phyloP scores from a whole-genome alignment of 37 sponge, comb jelly and placozoan genomes.

The Diacarnus erythraeanus region DNA sequence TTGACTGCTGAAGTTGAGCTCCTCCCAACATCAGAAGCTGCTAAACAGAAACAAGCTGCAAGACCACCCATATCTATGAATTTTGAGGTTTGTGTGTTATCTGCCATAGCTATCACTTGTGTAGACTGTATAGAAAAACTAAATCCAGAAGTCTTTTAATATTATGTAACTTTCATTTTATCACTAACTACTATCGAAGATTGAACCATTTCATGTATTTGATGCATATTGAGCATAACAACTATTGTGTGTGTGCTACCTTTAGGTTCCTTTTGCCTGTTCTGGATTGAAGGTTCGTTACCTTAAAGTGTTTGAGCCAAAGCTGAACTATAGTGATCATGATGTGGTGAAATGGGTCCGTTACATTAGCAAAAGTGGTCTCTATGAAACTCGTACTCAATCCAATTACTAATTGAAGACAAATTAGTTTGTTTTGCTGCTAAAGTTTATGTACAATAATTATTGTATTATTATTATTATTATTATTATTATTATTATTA shows the following conservation, averaged over 20 bases:
- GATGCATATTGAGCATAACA: too few relatives aligned
- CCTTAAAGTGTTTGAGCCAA: slow-evolving; percentile 97
- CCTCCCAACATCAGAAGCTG: slow-evolving; percentile 36
- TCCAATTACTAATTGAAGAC: slow-evolving; percentile 40
- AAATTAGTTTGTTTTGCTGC: not conserved
- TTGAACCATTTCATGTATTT: too few relatives aligned
- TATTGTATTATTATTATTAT: too few relatives aligned
- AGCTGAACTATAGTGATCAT: slow-evolving; percentile 96
- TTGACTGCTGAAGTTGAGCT: slow-evolving; percentile 92
- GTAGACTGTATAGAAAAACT: too few relatives aligned
- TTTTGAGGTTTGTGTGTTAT: slow-evolving; percentile 76
- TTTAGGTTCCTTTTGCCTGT: slow-evolving; percentile 92
- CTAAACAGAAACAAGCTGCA: slow-evolving; percentile 49
- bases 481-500: too few relatives aligned
- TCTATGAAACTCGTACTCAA: slow-evolving; percentile 89
- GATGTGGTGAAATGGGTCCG: slow-evolving; percentile 97
- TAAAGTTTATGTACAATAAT: not conserved
- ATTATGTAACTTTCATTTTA: too few relatives aligned
- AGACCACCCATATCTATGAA: slow-evolving; percentile 95
- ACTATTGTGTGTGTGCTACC: too few relatives aligned
- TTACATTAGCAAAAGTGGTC: slow-evolving; percentile 94
- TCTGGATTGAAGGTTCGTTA: slow-evolving; percentile 95
- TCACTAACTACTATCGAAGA: too few relatives aligned
- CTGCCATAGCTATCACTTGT: not conserved
- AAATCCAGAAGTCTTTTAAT: too few relatives aligned